Conservation (phyloP, 2,888 invertebrate genomes). For the Drosophila tanythrix region DNA sequence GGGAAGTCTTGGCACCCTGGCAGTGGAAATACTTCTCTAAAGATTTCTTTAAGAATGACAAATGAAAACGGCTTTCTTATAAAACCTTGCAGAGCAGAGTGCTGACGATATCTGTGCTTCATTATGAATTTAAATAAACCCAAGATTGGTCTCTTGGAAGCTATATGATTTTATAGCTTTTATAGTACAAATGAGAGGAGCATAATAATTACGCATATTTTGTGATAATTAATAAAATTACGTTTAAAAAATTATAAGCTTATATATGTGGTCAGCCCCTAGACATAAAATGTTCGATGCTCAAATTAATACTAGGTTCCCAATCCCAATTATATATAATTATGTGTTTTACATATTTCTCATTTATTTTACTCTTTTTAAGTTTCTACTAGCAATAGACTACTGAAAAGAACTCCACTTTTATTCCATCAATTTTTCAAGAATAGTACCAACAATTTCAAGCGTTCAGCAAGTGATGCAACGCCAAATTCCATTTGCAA, state of each 20-base stretch:
- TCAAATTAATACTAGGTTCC: background rate
- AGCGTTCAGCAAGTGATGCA: slow-evolving; percentile 21
- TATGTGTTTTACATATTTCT: background rate
- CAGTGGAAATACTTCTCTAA: background rate
- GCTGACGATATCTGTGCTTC: background rate
- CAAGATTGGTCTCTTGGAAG: background rate
- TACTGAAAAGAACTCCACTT: background rate
- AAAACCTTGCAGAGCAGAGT: background rate
- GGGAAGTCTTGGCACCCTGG: background rate
- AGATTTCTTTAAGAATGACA: background rate
- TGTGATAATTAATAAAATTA: background rate
- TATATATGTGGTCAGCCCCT: background rate
- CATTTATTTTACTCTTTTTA: background rate
- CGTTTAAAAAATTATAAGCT: background rate
- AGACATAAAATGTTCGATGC: background rate
- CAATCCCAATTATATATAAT: background rate
- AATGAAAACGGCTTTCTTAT: background rate
- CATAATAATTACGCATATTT: background rate
- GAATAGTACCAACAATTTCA: background rate
- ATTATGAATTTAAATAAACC: background rate
- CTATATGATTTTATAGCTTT: background rate
- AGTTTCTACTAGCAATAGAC: background rate
- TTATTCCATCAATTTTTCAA: background rate
- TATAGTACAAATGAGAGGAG: background rate
- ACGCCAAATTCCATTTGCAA: slow-evolving; percentile 9